These are phyloP conservation scores for Tuta absoluta DNA, from an alignment of 2,888 invertebrate genomes.

Conservation along the genomic window DNA sequence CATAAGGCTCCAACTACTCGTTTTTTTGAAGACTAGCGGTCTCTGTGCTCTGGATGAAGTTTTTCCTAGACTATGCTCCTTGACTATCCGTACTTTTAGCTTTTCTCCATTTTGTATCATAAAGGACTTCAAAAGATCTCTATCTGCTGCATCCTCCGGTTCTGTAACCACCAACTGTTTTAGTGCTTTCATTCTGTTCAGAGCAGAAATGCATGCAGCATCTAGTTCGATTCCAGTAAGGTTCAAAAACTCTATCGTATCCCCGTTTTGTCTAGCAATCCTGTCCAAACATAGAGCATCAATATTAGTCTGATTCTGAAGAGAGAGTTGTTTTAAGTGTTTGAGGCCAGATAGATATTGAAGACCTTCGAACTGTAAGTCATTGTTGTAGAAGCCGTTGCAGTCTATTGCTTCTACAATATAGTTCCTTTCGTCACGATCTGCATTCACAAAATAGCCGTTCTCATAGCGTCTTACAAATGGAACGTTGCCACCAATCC, in stretches of 20 bases:
- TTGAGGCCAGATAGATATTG: constrained; percentile 86
- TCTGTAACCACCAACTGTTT: constrained; percentile 83
- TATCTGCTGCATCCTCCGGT: constrained; percentile 42
- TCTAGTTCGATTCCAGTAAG: constrained; percentile 89
- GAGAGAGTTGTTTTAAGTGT: constrained; percentile 87
- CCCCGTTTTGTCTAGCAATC: constrained; percentile 82
- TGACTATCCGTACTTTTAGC: neutral
- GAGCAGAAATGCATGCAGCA: constrained; percentile 84
- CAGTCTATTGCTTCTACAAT: constrained; percentile 91
- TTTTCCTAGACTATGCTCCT: neutral
- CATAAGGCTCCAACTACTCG: neutral
- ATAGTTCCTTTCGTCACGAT: constrained; percentile 74
- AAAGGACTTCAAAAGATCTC: neutral
- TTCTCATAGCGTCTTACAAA: constrained; percentile 74
- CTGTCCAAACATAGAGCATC: constrained; percentile 95
- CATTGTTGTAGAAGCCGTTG: constrained; percentile 80
- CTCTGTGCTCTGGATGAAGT: neutral
- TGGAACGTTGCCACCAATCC: constrained; percentile 80
- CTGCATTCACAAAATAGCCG: constrained; percentile 7
- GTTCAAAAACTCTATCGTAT: constrained; percentile 88
- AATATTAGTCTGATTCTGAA: constrained; percentile 86
- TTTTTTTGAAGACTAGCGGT: neutral
- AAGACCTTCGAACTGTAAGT: constrained; percentile 90
- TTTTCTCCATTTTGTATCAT: neutral
- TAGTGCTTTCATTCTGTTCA: constrained; percentile 85